phyloP scores from a whole-genome alignment of 35 echinoderm and acorn worm species.

The Acanthaster planci region DNA sequence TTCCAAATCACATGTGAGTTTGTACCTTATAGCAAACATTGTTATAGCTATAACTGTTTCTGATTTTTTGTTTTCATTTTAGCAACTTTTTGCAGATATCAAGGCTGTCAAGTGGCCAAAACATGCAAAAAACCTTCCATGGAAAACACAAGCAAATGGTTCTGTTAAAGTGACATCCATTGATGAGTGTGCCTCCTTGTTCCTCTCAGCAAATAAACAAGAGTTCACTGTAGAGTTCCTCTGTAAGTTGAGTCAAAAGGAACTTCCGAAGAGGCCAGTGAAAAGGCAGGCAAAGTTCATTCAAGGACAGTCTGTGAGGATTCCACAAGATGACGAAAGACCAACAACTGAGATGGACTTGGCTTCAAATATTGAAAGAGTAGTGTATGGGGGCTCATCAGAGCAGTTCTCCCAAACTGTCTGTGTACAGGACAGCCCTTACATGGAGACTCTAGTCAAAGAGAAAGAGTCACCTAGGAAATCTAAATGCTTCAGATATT shows the following conservation, averaged over 20 bases:
- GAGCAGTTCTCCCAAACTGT: neutral
- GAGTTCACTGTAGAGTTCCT: slow-evolving; percentile 17
- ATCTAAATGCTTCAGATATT: neutral
- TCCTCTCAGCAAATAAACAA: neutral
- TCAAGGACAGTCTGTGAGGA: neutral
- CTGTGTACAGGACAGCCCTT: neutral
- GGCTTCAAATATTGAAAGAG: no score
- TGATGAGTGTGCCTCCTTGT: neutral
- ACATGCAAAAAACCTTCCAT: neutral
- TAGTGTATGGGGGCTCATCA: no score
- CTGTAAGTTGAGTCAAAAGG: slow-evolving; percentile 5
- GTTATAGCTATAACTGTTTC: no score
- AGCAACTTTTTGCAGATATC: slow-evolving; percentile 17
- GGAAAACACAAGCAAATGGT: neutral
- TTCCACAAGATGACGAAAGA: neutral
- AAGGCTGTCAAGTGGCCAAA: neutral
- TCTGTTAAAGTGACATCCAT: neutral
- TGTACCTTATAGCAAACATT: no score
- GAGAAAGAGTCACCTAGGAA: neutral
- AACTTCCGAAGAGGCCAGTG: neutral
- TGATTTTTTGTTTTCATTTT: neutral
- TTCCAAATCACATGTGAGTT: no score
- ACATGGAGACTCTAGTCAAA: neutral
- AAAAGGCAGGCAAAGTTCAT: neutral
- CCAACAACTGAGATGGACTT: neutral